Percentiles rank a stretch among this genome's conserved stretches.
phyloP scores from a whole-genome alignment of 1,140 invertebrate genomes.

The Elysia chlorotica region DNA sequence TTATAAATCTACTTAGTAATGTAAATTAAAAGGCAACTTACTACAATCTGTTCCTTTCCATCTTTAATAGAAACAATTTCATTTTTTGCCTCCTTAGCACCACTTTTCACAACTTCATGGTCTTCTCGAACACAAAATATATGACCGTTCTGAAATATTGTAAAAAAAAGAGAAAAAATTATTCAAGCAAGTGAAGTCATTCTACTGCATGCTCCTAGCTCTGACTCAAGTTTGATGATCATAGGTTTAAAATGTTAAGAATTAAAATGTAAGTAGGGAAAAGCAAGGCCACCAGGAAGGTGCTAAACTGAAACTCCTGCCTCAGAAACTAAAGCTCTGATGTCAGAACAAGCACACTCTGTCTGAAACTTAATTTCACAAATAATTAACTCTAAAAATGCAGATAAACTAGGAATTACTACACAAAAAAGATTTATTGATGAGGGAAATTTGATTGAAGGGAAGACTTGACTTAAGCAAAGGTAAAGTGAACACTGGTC shows the following conservation, averaged over 20 bases:
- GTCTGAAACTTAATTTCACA: too few relatives aligned
- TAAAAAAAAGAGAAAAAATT: not conserved
- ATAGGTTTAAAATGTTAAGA: not conserved
- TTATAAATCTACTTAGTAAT: too few relatives aligned
- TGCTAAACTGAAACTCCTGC: too few relatives aligned
- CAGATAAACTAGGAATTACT: too few relatives aligned
- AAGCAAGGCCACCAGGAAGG: not conserved
- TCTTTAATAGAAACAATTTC: too few relatives aligned
- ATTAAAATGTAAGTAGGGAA: not conserved
- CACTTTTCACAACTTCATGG: slow-evolving; percentile 41
- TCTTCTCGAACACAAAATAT: slow-evolving; percentile 54
- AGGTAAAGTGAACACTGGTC: too few relatives aligned
- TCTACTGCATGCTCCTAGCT: not conserved
- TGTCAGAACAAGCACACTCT: not conserved
- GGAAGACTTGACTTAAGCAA: too few relatives aligned
- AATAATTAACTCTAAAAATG: too few relatives aligned
- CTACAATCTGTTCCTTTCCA: too few relatives aligned
- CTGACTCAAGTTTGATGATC: not conserved
- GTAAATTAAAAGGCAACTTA: too few relatives aligned
- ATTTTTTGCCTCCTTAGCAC: slow-evolving; percentile 47
- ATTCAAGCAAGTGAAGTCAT: not conserved
- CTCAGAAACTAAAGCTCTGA: not conserved
- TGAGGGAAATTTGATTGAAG: too few relatives aligned
- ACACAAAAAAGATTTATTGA: too few relatives aligned
- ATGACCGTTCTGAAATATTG: slow-evolving; percentile 29